phyloP scores from a whole-genome alignment of 2,888 invertebrate genomes.

The Xestia xanthographa region DNA sequence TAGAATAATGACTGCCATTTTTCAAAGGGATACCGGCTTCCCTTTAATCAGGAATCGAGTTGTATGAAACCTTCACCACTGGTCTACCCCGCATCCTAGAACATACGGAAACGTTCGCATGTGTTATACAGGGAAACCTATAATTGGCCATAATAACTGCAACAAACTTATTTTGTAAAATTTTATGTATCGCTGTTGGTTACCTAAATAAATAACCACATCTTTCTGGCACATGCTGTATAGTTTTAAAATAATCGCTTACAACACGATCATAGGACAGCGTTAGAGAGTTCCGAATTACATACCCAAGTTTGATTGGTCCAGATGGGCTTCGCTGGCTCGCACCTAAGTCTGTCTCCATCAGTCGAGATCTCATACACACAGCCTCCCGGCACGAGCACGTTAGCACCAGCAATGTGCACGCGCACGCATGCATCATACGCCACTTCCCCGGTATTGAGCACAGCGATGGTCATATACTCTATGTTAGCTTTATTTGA shows the following conservation, averaged over 20 bases:
- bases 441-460: conserved; percentile 77
- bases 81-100: too few species aligned
- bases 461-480: conserved; percentile 60
- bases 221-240: neutral
- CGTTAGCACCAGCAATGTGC: conserved; percentile 55
- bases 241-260: too few species aligned
- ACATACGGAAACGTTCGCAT: too few species aligned
- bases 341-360: conserved; percentile 30
- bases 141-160: too few species aligned
- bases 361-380: neutral
- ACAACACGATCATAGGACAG: neutral
- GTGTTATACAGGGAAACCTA: too few species aligned
- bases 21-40: too few species aligned
- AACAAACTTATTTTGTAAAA: too few species aligned
- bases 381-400: conserved; percentile 44
- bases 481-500: conserved; percentile 70
- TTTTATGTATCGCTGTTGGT: too few species aligned
- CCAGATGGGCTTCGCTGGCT: conserved; percentile 31
- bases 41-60: too few species aligned
- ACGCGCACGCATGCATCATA: conserved; percentile 75
- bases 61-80: too few species aligned
- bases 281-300: neutral
- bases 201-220: neutral
- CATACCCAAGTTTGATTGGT: conserved; percentile 17
- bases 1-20: too few species aligned